Evolutionary conservation across 2,113 vertebrate genomes (phyloP).

Genomic region (Dromiciops gliroides): DNA sequence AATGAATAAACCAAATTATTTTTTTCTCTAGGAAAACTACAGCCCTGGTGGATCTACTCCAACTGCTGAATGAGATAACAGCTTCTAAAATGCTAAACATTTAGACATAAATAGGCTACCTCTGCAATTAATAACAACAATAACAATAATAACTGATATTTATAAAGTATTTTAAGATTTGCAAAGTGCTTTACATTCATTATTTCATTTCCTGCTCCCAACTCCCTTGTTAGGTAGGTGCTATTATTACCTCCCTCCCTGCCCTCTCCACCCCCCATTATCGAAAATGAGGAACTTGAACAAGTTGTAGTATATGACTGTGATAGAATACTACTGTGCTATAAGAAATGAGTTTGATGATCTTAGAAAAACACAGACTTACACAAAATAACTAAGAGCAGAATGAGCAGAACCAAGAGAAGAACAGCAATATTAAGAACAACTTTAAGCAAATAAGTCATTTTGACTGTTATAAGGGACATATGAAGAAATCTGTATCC

Average conservation of each 20-base stretch:
- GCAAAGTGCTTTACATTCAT: neutral
- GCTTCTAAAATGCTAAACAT: neutral
- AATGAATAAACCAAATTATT: neutral
- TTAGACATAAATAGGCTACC: neutral
- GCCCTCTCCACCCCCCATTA: neutral
- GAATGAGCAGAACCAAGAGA: too few relatives aligned
- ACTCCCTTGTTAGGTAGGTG: neutral
- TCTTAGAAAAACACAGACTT: too few relatives aligned
- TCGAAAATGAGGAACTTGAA: neutral
- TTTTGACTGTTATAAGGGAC: too few relatives aligned
- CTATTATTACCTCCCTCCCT: neutral
- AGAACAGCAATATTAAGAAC: too few relatives aligned
- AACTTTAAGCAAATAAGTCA: too few relatives aligned
- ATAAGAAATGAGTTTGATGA: too few relatives aligned
- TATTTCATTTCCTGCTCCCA: neutral
- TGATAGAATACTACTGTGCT: too few relatives aligned
- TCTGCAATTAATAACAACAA: neutral
- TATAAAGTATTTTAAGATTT: neutral
- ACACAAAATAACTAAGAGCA: too few relatives aligned
- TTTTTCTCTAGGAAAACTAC: neutral
- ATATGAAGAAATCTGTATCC: too few relatives aligned
- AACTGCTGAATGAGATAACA: neutral
- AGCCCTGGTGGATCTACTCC: neutral
- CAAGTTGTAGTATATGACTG: too few relatives aligned
- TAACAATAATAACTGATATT: neutral